These are phyloP conservation scores for Macrosteles quadrilineatus DNA, from an alignment of 1,140 invertebrate species.

Conservation along the genomic window DNA sequence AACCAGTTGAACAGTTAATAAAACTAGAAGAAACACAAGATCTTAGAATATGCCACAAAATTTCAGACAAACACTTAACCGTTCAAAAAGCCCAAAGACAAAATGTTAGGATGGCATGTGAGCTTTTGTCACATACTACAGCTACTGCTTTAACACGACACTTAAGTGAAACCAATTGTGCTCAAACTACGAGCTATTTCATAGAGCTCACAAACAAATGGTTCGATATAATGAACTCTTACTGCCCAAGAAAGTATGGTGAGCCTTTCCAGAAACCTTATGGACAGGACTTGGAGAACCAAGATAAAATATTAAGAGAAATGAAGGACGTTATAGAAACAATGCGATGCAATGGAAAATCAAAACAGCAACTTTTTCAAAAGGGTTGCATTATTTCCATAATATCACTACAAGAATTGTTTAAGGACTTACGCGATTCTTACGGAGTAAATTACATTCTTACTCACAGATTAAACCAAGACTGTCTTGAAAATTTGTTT, in stretches of 20 bases:
- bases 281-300: constrained; percentile 16
- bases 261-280: constrained; percentile 7
- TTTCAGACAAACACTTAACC: not conserved
- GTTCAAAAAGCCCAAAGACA: constrained; percentile 29
- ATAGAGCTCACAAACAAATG: constrained; percentile 5
- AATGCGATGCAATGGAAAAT: constrained; percentile 13
- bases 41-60: constrained; percentile 10
- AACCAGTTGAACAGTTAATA: constrained; percentile 7
- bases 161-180: not conserved
- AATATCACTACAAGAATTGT: not conserved
- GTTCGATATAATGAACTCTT: constrained; percentile 19
- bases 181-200: not conserved
- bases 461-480: constrained; percentile 36
- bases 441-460: constrained; percentile 17
- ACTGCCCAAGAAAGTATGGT: constrained; percentile 3
- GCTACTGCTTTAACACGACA: constrained; percentile 25
- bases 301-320: constrained; percentile 13
- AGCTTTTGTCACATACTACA: constrained; percentile 31
- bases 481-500: constrained; percentile 27
- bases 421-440: not conserved
- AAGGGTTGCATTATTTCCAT: constrained; percentile 16
- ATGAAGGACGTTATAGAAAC: not conserved
- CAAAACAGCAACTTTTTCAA: constrained; percentile 13
- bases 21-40: constrained; percentile 5
- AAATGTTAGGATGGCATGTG: constrained; percentile 18